phyloP scores from a whole-genome alignment of 2,888 invertebrate genomes.

The Macroteleia sp. region DNA sequence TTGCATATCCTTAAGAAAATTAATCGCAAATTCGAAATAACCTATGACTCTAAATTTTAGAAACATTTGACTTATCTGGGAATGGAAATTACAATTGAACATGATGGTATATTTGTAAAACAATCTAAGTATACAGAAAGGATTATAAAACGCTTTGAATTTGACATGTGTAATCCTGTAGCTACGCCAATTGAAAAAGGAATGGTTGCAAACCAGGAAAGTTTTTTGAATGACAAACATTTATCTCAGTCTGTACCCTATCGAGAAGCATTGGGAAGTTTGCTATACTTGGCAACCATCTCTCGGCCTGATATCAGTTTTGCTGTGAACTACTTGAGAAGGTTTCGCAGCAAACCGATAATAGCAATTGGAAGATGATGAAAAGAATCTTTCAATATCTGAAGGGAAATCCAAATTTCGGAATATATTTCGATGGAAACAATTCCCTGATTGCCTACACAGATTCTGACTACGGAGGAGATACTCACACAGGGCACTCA shows the following conservation, averaged over 20 bases:
- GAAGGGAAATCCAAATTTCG: constrained; percentile 11
- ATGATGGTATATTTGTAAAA: neutral
- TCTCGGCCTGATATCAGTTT: constrained; percentile 11
- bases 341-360: neutral
- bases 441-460: constrained; percentile 51
- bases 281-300: constrained; percentile 4
- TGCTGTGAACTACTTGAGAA: constrained; percentile 11
- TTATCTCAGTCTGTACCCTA: neutral
- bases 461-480: constrained; percentile 65
- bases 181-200: constrained; percentile 6
- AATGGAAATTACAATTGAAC: neutral
- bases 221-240: neutral
- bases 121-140: constrained; percentile 1
- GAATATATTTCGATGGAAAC: constrained; percentile 68
- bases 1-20: neutral
- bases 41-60: neutral
- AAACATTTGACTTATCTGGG: neutral
- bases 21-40: neutral
- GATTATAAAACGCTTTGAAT: neutral
- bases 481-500: constrained; percentile 5
- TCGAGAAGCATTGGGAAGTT: constrained; percentile 11
- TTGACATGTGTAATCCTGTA: neutral
- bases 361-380: constrained; percentile 17
- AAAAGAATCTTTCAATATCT: constrained; percentile 9
- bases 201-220: neutral